Evolutionary conservation across 2,888 invertebrate genomes (phyloP).

Genomic region (Gastrophysa polygoni): DNA sequence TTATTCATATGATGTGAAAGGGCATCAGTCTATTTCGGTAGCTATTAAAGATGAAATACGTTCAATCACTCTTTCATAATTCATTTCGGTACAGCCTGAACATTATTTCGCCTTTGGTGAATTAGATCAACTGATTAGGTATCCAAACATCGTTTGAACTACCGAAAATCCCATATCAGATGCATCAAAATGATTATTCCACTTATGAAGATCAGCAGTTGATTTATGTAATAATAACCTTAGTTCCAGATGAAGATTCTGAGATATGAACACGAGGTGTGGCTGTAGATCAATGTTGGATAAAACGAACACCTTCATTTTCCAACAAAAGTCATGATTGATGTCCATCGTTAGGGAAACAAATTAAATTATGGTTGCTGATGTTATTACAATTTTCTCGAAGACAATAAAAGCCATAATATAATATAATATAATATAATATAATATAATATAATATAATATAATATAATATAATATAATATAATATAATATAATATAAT

Average conservation of each 20-base stretch:
- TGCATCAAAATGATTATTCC: constrained; percentile 1
- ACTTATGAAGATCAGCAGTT: neutral
- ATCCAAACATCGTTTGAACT: constrained; percentile 1
- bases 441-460: no score
- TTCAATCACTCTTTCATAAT: neutral
- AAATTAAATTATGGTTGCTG: no score
- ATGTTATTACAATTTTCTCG: neutral
- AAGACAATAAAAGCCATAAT: no score
- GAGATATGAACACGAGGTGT: neutral
- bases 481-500: no score
- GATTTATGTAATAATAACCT: constrained; percentile 1
- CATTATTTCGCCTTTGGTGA: neutral
- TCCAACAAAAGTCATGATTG: neutral
- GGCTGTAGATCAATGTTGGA: neutral
- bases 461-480: no score
- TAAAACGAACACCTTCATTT: constrained; percentile 1
- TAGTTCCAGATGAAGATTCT: neutral
- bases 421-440: no score
- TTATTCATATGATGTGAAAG: no score
- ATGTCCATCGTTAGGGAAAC: neutral
- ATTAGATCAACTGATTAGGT: neutral
- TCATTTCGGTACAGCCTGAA: neutral
- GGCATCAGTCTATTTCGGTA: neutral
- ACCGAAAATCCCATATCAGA: neutral
- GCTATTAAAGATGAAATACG: neutral